phyloP scores from a whole-genome alignment of 2,113 vertebrate species.

The Gopherus evgoodei region DNA sequence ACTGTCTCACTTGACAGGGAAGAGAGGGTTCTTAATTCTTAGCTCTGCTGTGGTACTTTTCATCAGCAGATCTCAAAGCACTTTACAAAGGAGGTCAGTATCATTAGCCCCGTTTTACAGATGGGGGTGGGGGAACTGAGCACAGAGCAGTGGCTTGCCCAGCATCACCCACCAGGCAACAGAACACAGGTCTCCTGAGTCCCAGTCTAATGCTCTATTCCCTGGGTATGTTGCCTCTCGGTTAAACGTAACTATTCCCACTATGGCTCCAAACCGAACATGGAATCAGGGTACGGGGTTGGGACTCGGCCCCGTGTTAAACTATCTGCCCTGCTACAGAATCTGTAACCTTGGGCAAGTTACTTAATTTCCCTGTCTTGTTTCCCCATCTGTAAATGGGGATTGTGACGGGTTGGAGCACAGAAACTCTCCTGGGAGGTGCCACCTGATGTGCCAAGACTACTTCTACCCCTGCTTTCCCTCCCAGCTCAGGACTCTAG shows the following conservation, averaged over 20 bases:
- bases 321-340: background rate
- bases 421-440: no score
- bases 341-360: background rate
- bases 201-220: background rate
- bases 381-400: background rate
- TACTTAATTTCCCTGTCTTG: background rate
- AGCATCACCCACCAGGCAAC: no score
- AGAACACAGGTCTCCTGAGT: background rate
- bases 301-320: background rate
- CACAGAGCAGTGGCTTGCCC: background rate
- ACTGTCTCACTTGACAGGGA: background rate
- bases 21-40: background rate
- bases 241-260: background rate
- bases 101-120: background rate
- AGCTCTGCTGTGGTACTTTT: background rate
- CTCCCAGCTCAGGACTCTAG: no score
- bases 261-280: background rate
- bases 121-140: background rate
- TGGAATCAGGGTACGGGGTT: background rate
- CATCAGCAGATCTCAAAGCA: background rate
- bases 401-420: no score
- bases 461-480: no score
- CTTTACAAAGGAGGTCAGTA: background rate
- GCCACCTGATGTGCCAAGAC: no score
- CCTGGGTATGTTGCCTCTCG: background rate